A percentile compares a stretch with the other conserved stretches of the same genome.
Evolutionary conservation across 2,113 vertebrate species (phyloP).

Genomic region (Pterophyllum scalare): DNA sequence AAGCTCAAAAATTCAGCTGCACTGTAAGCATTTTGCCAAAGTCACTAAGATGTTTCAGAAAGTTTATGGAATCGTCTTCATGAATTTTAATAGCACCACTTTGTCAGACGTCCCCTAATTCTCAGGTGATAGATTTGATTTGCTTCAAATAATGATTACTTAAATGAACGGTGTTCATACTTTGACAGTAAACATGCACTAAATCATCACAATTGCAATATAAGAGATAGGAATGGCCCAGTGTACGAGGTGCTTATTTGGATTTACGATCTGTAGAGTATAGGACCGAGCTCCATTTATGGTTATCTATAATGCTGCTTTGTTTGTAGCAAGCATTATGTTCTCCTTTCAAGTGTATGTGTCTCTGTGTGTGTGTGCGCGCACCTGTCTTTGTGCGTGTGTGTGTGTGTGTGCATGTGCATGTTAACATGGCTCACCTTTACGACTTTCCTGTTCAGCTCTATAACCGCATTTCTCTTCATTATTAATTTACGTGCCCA

Average conservation of each 20-base stretch:
- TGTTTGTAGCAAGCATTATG: slow-evolving; percentile 21
- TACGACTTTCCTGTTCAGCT: slow-evolving; percentile 27
- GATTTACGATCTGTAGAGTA: slow-evolving; percentile 50
- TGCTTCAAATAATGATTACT: slow-evolving; percentile 51
- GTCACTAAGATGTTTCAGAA: slow-evolving; percentile 54
- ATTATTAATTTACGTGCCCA: slow-evolving; percentile 52
- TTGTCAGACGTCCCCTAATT: slow-evolving; percentile 37
- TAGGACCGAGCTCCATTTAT: slow-evolving; percentile 30
- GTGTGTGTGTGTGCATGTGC: not conserved
- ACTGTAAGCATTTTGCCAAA: slow-evolving; percentile 60
- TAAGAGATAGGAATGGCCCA: slow-evolving; percentile 20
- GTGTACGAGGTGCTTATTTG: slow-evolving; percentile 46
- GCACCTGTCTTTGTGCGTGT: not conserved
- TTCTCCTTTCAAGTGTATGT: slow-evolving; percentile 1
- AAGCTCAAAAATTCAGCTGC: slow-evolving; percentile 46
- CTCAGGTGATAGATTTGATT: slow-evolving; percentile 39
- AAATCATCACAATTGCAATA: slow-evolving; percentile 54
- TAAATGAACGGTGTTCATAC: slow-evolving; percentile 48
- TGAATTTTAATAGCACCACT: slow-evolving; percentile 55
- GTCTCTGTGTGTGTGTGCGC: not conserved
- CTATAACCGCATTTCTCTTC: slow-evolving; percentile 17
- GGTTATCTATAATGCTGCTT: slow-evolving; percentile 41
- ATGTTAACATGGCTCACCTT: slow-evolving; percentile 14
- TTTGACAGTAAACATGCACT: slow-evolving; percentile 50
- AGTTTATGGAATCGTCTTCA: slow-evolving; percentile 43